Base-by-base conservation (phyloP, 2,113 vertebrate genomes). In the Colaptes auratus region DNA sequence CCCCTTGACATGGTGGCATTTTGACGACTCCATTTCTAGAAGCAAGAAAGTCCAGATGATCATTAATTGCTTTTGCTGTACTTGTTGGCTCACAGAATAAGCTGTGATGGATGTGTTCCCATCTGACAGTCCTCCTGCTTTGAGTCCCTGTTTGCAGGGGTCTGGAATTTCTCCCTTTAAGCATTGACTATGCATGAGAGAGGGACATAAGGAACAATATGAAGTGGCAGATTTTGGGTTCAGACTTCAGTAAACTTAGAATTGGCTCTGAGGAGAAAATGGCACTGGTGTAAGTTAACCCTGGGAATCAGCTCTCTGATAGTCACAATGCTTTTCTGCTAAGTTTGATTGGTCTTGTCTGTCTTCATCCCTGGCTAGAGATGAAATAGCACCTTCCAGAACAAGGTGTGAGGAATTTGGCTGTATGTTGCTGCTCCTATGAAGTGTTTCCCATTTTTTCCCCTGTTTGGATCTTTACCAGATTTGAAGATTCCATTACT, bases 1-100 rank as follows among this genome's bases (percentile, higher is more conserved):
- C 69, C 13, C 3, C 21, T 5, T 0, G 0, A 17, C 12, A 4
- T 1, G 1, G 17, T 4, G 14, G 10, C 15, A n/a, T 39, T 92
- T 92, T 64, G 14, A 27, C 28, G 92, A 36, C 33, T 75, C 15
- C 1, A 0, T 31, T 91, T 70, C 72, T 46, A 52, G 48, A 59
- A 14, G 23, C 20, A 56, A 28, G 48, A 92, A 19, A 74, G 13
- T n/a, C 23, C 72, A 33, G 35, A 28, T 12, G 9, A 66, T 12
- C 39, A 13, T 3, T 9, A 69, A 44, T 21, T 89, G 16, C n/a
- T 59, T 90, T 79, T 44, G 30, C 55, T 33, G 14, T 28, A 30
- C 58, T 74, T 83, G 12, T 33, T 61, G 39, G 23, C 44, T 86
- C 86, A 65, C 44, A 59, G 24, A 72, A 63, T 63, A 76, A 83